A percentile compares a stretch with the other conserved stretches of the same genome.
Evolutionary conservation across 2,888 invertebrate genomes (phyloP).

Genomic region (Gymnocheta viridis): DNA sequence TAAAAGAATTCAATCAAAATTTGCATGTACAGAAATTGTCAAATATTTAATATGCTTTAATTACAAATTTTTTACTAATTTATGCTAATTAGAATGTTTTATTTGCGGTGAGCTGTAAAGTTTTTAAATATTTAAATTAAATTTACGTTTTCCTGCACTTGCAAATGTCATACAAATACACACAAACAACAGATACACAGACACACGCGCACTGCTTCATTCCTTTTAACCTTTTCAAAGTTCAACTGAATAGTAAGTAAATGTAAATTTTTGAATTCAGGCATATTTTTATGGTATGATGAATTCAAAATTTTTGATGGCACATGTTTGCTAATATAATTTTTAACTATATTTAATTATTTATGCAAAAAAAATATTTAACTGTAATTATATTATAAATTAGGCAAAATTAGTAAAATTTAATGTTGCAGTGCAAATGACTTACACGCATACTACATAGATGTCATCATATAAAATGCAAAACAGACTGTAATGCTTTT

Average conservation of each 20-base stretch:
- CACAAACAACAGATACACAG: background rate
- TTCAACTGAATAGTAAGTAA: slow-evolving; percentile 5
- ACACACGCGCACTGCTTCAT: background rate
- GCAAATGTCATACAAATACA: background rate
- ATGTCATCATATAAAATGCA: no score
- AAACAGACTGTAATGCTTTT: background rate
- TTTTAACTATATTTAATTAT: slow-evolving; percentile 4
- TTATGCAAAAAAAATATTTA: slow-evolving; percentile 29
- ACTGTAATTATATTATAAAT: slow-evolving; percentile 12
- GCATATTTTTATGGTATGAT: background rate
- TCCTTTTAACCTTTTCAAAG: background rate
- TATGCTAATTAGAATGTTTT: slow-evolving; percentile 39
- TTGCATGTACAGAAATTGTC: background rate
- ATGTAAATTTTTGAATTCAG: slow-evolving; percentile 10
- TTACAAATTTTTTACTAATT: slow-evolving; percentile 9
- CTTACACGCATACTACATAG: no score
- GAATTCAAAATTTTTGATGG: background rate
- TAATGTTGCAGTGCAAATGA: background rate
- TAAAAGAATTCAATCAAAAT: background rate
- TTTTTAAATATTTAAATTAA: slow-evolving; percentile 26
- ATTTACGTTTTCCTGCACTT: background rate
- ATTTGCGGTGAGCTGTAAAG: slow-evolving; percentile 5
- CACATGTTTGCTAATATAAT: slow-evolving; percentile 29
- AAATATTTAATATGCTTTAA: slow-evolving; percentile 15
- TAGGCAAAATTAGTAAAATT: background rate